These are phyloP conservation scores for Saccostrea glomerata DNA, from an alignment of 1,140 invertebrate species.

Conservation along the genomic window DNA sequence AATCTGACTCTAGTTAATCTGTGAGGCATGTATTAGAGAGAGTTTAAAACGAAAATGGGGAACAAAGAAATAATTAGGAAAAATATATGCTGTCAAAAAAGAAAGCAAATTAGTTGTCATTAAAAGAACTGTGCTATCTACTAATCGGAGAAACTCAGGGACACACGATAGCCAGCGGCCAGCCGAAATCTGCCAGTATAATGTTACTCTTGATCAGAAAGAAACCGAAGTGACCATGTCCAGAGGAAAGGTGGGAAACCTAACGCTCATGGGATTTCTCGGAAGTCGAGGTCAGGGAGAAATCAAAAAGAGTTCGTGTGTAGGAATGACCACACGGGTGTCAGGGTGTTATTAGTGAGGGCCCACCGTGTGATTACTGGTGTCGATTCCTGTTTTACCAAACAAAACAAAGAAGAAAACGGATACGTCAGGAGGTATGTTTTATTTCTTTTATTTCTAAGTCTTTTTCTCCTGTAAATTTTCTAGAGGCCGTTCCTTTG, in stretches of 20 bases:
- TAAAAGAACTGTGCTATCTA: conserved; percentile 9
- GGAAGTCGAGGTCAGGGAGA: not conserved
- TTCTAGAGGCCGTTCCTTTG: not conserved
- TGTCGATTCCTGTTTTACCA: not conserved
- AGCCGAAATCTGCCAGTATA: conserved; percentile 26
- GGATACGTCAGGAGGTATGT: not conserved
- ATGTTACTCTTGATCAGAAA: not conserved
- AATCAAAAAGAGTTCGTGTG: not conserved
- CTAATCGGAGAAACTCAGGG: not conserved
- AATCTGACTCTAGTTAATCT: no score
- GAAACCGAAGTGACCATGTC: conserved; percentile 1
- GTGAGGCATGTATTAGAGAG: not conserved
- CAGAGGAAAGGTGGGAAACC: conserved; percentile 21
- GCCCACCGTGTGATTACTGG: conserved; percentile 21
- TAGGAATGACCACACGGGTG: conserved; percentile 6
- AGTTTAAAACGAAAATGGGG: not conserved
- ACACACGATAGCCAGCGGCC: conserved; percentile 4
- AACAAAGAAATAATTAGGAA: conserved; percentile 17
- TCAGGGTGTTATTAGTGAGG: conserved; percentile 2
- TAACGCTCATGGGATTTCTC: not conserved
- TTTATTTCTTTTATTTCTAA: not conserved
- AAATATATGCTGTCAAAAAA: not conserved
- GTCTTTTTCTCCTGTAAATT: not conserved
- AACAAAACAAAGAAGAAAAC: not conserved
- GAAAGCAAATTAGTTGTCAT: conserved; percentile 18